A percentile compares a stretch with the other conserved stretches of the same genome.
phyloP scores from a whole-genome alignment of 1,140 invertebrate species.

The Halictus rubicundus region DNA sequence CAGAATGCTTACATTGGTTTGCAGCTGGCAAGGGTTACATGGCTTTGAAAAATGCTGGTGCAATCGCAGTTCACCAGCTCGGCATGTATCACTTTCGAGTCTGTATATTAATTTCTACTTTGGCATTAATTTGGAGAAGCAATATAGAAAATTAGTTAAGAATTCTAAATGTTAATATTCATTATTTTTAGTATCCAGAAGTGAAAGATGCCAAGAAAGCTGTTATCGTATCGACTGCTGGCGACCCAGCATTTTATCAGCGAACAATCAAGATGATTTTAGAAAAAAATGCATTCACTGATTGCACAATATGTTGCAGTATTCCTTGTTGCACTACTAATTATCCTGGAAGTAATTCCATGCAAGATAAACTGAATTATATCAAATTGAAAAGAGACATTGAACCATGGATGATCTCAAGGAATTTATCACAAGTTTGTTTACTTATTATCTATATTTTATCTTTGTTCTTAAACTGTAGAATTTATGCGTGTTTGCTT shows the following conservation, averaged over 20 bases:
- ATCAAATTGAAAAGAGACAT: slow-evolving; percentile 78
- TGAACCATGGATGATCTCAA: slow-evolving; percentile 81
- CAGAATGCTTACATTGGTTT: slow-evolving; percentile 83
- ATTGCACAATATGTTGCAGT: slow-evolving; percentile 80
- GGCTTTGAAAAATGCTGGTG: slow-evolving; percentile 79
- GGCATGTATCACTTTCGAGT: slow-evolving; percentile 78
- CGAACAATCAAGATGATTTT: slow-evolving; percentile 80
- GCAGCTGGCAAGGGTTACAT: slow-evolving; percentile 78
- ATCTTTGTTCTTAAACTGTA: too few species aligned
- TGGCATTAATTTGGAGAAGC: background rate
- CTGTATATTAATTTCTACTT: slow-evolving; percentile 36
- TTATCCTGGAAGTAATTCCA: slow-evolving; percentile 56
- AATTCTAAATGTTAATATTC: background rate
- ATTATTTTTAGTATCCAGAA: slow-evolving; percentile 71
- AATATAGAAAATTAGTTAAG: background rate
- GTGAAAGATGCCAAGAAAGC: slow-evolving; percentile 77
- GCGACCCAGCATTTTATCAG: slow-evolving; percentile 77
- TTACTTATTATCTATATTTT: slow-evolving; percentile 10
- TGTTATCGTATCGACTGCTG: slow-evolving; percentile 81
- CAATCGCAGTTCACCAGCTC: slow-evolving; percentile 81
- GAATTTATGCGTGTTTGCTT: too few species aligned
- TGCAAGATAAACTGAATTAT: slow-evolving; percentile 72
- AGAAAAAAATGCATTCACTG: slow-evolving; percentile 80
- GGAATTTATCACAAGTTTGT: slow-evolving; percentile 73
- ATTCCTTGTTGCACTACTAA: slow-evolving; percentile 59